Percentiles rank a stretch among this genome's conserved stretches.
These are phyloP conservation scores for Belonocnema kinseyi DNA, from an alignment of 1,140 invertebrate genomes.

Conservation along the genomic window DNA sequence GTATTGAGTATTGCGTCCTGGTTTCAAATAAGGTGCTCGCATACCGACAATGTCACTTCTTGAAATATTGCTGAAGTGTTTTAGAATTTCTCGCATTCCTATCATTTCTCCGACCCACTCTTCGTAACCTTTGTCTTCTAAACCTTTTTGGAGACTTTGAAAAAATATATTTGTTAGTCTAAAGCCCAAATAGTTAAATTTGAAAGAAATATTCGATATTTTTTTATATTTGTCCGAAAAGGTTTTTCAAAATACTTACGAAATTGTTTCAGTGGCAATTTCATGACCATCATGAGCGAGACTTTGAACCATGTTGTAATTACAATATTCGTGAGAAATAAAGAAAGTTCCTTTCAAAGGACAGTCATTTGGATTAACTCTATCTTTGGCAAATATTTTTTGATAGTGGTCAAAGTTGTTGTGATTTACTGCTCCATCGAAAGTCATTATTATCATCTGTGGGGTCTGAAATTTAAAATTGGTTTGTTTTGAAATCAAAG, in stretches of 20 bases:
- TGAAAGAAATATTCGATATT: conserved; percentile 30
- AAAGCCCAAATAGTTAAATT: too few species aligned
- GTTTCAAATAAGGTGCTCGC: conserved; percentile 92
- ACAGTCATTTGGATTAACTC: conserved; percentile 93
- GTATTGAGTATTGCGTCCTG: conserved; percentile 93
- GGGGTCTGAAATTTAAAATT: conserved; percentile 82
- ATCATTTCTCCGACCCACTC: conserved; percentile 96
- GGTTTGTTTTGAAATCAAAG: neutral
- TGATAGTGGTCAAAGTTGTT: conserved; percentile 94
- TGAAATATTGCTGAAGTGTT: conserved; percentile 88
- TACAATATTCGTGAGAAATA: conserved; percentile 95
- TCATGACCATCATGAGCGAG: conserved; percentile 93
- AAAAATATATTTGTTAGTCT: too few species aligned
- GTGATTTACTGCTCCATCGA: conserved; percentile 94
- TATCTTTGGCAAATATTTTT: conserved; percentile 87
- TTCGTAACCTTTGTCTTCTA: conserved; percentile 92
- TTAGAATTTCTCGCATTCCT: conserved; percentile 92
- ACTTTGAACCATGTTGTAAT: conserved; percentile 94
- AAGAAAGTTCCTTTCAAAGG: conserved; percentile 95
- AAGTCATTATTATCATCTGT: conserved; percentile 95
- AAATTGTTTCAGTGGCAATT: conserved; percentile 93
- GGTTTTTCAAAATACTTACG: conserved; percentile 75
- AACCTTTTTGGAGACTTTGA: conserved; percentile 81
- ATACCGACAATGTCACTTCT: conserved; percentile 90
- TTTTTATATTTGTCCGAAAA: conserved; percentile 6